Evolutionary conservation across 2,797 vertebrate genomes (phyloP).

Genomic region (Choloepus didactylus): DNA sequence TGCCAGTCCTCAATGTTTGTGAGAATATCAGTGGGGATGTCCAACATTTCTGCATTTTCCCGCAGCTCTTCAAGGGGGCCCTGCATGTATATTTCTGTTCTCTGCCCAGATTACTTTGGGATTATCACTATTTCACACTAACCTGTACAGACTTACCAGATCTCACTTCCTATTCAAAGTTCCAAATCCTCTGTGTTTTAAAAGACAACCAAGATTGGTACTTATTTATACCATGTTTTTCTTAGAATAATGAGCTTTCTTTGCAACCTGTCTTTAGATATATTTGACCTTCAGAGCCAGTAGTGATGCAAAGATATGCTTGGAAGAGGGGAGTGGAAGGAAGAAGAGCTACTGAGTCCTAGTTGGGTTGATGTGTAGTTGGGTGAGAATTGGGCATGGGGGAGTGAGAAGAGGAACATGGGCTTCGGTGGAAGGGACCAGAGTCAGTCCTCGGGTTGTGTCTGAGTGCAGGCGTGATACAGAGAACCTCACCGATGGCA

Average conservation of each 20-base stretch:
- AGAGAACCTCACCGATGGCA: background rate
- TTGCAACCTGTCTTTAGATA: background rate
- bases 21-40: no score
- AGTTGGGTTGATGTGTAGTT: background rate
- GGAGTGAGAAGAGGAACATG: background rate
- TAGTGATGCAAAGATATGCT: background rate
- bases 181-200: background rate
- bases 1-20: no score
- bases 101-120: no score
- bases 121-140: no score
- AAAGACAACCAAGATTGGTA: background rate
- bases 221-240: background rate
- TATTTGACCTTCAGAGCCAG: constrained; percentile 7
- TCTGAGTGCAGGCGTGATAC: background rate
- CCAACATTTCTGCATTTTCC: no score
- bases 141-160: no score
- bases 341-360: background rate
- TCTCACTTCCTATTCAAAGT: no score
- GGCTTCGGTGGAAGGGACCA: rapidly evolving
- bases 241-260: background rate
- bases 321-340: background rate
- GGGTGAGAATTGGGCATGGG: background rate
- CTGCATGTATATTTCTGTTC: no score
- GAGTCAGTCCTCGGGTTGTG: background rate
- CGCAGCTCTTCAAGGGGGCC: no score